Conservation (phyloP, 2,888 invertebrate species). For the Petrophora chlorosata region DNA sequence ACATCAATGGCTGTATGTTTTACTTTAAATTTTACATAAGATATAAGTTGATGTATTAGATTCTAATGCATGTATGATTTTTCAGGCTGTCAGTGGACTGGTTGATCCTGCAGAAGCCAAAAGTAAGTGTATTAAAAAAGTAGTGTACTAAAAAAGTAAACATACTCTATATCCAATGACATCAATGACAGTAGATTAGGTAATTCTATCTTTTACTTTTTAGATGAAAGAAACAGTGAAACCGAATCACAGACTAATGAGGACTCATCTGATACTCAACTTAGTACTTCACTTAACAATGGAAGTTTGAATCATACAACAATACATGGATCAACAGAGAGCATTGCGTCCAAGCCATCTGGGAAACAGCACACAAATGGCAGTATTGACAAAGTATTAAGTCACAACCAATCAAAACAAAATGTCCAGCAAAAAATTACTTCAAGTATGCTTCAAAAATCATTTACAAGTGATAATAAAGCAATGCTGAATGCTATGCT, state of each 20-base stretch:
- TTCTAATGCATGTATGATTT: constrained; percentile 36
- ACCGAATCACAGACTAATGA: constrained; percentile 93
- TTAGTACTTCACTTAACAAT: constrained; percentile 75
- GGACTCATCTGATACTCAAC: constrained; percentile 88
- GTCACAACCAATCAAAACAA: constrained; percentile 65
- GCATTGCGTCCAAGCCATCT: constrained; percentile 76
- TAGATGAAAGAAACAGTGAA: constrained; percentile 93
- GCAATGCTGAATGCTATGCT: constrained; percentile 64
- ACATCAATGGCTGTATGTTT: constrained; percentile 95
- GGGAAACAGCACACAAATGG: constrained; percentile 81
- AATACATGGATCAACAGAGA: constrained; percentile 79
- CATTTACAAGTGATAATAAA: constrained; percentile 71
- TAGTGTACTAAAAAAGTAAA: too few relatives aligned
- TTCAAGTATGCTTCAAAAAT: constrained; percentile 71
- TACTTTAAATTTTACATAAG: neutral
- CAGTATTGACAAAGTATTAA: constrained; percentile 68
- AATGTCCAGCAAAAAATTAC: constrained; percentile 73
- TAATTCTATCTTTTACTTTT: too few relatives aligned
- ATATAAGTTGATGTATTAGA: too few relatives aligned
- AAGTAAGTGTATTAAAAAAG: constrained; percentile 83
- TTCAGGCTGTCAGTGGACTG: constrained; percentile 91
- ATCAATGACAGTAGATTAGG: too few relatives aligned
- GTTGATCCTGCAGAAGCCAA: constrained; percentile 90
- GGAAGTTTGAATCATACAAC: constrained; percentile 75
- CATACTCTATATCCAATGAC: too few relatives aligned